Percentiles rank a stretch among this genome's conserved stretches.
Evolutionary conservation across 2,797 vertebrate species (phyloP).

Genomic region (Adrianichthys oophorus): DNA sequence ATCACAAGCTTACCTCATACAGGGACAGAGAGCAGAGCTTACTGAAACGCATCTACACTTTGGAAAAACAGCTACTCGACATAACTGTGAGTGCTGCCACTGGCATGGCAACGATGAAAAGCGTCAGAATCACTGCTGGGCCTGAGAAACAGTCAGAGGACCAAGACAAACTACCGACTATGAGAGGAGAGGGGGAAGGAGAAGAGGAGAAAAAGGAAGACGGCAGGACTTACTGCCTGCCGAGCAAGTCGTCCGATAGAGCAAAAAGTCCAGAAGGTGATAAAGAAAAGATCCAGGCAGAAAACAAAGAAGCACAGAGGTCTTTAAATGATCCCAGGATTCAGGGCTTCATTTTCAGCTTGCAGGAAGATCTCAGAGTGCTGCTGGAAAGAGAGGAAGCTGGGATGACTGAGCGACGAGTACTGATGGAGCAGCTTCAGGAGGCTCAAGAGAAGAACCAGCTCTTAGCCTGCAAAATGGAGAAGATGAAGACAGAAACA

Average conservation of each 20-base stretch:
- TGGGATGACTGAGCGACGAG: slow-evolving; percentile 56
- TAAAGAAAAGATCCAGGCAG: slow-evolving; percentile 20
- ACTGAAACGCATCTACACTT: slow-evolving; percentile 68
- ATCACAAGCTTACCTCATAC: slow-evolving; percentile 71
- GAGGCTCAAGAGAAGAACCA: slow-evolving; percentile 69
- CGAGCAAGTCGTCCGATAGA: slow-evolving; percentile 19
- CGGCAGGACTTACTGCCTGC: slow-evolving; percentile 44
- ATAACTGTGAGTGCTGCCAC: slow-evolving; percentile 68
- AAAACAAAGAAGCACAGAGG: slow-evolving; percentile 22
- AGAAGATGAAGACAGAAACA: slow-evolving; percentile 71
- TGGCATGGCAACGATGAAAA: slow-evolving; percentile 23
- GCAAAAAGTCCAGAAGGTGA: slow-evolving; percentile 19
- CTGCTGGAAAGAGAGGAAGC: slow-evolving; percentile 72
- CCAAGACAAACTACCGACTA: slow-evolving; percentile 47
- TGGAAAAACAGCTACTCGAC: slow-evolving; percentile 79
- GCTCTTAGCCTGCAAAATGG: slow-evolving; percentile 71
- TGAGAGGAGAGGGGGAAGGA: slow-evolving; percentile 55
- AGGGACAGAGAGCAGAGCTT: slow-evolving; percentile 76
- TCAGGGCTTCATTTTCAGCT: slow-evolving; percentile 63
- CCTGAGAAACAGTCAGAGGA: slow-evolving; percentile 43
- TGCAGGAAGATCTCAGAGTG: slow-evolving; percentile 75
- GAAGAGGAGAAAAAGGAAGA: slow-evolving; percentile 56
- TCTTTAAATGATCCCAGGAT: slow-evolving; percentile 53
- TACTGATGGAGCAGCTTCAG: slow-evolving; percentile 67
- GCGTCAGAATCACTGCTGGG: slow-evolving; percentile 53